Percentiles rank a stretch among this genome's conserved stretches.
phyloP scores from a whole-genome alignment of 2,113 vertebrate species.

The Hirundichthys speculiger region DNA sequence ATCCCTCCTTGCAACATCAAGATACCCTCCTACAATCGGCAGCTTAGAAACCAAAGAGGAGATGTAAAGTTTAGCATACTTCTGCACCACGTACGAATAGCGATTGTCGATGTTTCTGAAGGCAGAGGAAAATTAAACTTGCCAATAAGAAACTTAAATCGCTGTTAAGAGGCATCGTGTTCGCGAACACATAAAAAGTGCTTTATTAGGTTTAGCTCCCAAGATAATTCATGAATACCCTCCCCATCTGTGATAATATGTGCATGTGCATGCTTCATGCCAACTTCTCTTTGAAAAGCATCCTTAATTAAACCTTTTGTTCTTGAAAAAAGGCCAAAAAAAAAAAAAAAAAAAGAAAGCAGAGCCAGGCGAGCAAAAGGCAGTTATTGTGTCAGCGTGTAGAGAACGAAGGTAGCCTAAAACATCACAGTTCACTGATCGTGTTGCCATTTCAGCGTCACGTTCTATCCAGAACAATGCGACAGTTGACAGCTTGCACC shows the following conservation, averaged over 20 bases:
- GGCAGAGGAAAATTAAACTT: slow-evolving; percentile 21
- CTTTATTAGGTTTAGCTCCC: slow-evolving; percentile 28
- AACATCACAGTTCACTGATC: slow-evolving; percentile 83
- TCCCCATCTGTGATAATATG: slow-evolving; percentile 37
- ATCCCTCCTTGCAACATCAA: slow-evolving; percentile 61
- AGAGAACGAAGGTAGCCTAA: slow-evolving; percentile 75
- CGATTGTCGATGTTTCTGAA: slow-evolving; percentile 37
- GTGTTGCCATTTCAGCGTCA: slow-evolving; percentile 84
- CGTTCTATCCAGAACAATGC: slow-evolving; percentile 85
- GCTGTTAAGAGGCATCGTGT: slow-evolving; percentile 12
- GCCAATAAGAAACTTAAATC: slow-evolving; percentile 18
- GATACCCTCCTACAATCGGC: slow-evolving; percentile 57
- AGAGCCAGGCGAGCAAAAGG: slow-evolving; percentile 66
- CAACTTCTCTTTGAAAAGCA: slow-evolving; percentile 58
- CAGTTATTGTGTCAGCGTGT: slow-evolving; percentile 76
- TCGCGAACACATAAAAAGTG: slow-evolving; percentile 17
- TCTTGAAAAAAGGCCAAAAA: slow-evolving; percentile 55
- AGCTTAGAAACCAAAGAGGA: slow-evolving; percentile 52
- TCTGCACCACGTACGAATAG: slow-evolving; percentile 12
- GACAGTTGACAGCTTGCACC: slow-evolving; percentile 89
- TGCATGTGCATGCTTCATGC: slow-evolving; percentile 46
- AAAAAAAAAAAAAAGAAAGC: slow-evolving; percentile 47
- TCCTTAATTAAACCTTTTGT: slow-evolving; percentile 80
- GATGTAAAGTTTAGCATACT: slow-evolving; percentile 27
- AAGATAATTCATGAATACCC: slow-evolving; percentile 35